phyloP scores from a whole-genome alignment of 2,888 invertebrate species.

The Rotaria magnacalcarata region DNA sequence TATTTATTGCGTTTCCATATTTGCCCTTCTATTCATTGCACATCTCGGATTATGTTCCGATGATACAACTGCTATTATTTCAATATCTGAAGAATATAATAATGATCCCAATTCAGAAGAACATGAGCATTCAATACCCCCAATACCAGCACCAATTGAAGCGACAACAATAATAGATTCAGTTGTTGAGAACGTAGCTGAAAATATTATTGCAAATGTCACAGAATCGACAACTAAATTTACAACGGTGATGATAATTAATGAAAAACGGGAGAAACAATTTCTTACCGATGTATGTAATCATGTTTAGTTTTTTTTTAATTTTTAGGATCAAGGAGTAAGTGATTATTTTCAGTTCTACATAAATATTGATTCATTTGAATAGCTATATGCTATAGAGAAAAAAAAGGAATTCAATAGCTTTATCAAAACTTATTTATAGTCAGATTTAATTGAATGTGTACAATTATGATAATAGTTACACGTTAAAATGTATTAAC shows the following conservation, averaged over 20 bases:
- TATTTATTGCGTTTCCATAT: background rate
- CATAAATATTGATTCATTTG: too few species aligned
- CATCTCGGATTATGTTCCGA: background rate
- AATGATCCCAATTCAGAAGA: background rate
- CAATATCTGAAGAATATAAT: background rate
- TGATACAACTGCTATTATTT: background rate
- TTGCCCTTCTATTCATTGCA: background rate
- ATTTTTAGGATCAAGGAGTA: too few species aligned
- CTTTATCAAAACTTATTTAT: background rate
- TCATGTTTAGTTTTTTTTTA: background rate
- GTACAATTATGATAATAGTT: background rate
- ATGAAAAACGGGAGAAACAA: background rate
- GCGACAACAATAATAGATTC: background rate
- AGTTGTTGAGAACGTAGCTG: background rate
- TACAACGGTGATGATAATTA: background rate
- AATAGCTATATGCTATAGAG: too few species aligned
- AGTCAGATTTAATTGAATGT: background rate
- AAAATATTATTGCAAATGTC: background rate
- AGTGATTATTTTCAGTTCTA: too few species aligned
- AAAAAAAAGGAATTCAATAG: background rate
- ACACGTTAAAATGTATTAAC: background rate
- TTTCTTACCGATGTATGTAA: background rate
- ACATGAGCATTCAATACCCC: too few species aligned
- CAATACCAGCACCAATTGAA: background rate
- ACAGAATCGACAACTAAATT: background rate